Conservation (phyloP, 2,113 vertebrate species). For the Catagonus wagneri region DNA sequence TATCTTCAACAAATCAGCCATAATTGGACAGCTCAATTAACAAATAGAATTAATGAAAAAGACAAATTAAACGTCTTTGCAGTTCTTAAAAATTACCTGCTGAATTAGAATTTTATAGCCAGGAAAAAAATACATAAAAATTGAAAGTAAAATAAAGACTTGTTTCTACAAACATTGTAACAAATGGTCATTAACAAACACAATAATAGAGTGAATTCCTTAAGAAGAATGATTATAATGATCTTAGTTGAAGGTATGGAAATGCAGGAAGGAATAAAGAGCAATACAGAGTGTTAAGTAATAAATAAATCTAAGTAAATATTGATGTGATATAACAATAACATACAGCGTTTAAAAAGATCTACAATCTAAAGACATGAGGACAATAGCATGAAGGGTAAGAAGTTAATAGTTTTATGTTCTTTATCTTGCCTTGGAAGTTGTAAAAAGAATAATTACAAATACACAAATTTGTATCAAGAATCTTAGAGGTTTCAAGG, state of each 20-base stretch:
- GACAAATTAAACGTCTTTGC: not conserved
- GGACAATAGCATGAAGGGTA: not conserved
- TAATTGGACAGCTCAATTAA: not conserved
- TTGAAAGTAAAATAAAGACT: not conserved
- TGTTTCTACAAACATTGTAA: not conserved
- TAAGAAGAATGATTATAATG: not conserved
- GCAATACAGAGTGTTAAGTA: not conserved
- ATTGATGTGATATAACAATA: not conserved
- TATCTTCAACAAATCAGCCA: not conserved
- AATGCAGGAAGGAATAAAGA: not conserved
- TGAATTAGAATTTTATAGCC: not conserved
- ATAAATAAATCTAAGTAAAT: not conserved
- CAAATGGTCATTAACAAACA: not conserved
- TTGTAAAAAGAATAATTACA: not conserved
- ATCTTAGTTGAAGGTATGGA: not conserved
- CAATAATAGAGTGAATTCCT: not conserved
- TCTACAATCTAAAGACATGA: not conserved
- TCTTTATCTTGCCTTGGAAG: not conserved
- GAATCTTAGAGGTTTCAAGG: not conserved
- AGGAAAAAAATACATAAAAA: not conserved
- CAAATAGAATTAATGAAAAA: not conserved
- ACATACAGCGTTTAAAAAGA: not conserved
- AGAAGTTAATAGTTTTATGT: not conserved
- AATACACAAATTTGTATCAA: not conserved
- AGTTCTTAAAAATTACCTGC: not conserved